These are phyloP conservation scores for Lateolabrax maculatus DNA, from an alignment of 2,797 vertebrate genomes.

Conservation along the genomic window DNA sequence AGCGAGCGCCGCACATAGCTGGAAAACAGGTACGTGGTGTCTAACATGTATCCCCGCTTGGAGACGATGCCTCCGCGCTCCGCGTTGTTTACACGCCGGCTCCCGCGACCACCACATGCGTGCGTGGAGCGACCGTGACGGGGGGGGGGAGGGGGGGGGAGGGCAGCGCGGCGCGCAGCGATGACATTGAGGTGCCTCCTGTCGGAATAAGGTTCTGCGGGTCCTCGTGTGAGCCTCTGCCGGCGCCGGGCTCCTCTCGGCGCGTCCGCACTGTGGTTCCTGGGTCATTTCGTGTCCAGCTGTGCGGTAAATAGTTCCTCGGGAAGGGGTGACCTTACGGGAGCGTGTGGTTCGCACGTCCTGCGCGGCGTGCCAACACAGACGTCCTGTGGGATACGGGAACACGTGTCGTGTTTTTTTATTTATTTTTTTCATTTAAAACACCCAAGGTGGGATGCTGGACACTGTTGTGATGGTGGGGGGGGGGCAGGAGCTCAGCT, in stretches of 20 bases:
- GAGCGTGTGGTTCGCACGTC: conserved; percentile 47
- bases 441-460: conserved; percentile 27
- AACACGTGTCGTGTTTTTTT: no score
- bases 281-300: conserved; percentile 32
- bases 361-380: neutral
- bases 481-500: conserved; percentile 18
- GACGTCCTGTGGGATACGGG: no score
- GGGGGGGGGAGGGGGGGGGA: conserved; percentile 45
- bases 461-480: conserved; percentile 14
- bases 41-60: conserved; percentile 24
- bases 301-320: conserved; percentile 11
- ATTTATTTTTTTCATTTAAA: no score
- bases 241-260: conserved; percentile 16
- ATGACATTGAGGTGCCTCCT: conserved; percentile 78
- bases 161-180: conserved; percentile 52
- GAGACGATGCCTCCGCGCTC: conserved; percentile 32
- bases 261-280: conserved; percentile 27
- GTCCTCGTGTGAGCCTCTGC: conserved; percentile 24
- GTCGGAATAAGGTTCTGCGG: conserved; percentile 26
- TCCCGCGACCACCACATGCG: conserved; percentile 53
- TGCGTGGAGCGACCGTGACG: no score
- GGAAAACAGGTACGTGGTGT: conserved; percentile 77
- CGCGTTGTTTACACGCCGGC: conserved; percentile 50
- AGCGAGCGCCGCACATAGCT: conserved; percentile 60
- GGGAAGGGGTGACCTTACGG: conserved; percentile 55